Conservation (phyloP, 2,113 vertebrate genomes). For the Saguinus midas region DNA sequence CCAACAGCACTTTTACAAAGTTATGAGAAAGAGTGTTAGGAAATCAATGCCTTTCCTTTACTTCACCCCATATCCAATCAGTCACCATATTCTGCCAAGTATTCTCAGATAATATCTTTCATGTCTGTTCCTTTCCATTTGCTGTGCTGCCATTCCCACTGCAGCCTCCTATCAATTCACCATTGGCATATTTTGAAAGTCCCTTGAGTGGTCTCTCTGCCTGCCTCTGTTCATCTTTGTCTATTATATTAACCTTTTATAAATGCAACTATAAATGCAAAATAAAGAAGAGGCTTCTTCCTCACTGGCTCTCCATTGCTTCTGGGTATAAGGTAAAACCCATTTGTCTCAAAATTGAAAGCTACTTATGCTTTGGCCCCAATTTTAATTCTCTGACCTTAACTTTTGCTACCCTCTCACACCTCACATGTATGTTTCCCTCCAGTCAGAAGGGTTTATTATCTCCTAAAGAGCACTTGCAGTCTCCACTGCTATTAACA, state of each 20-base stretch:
- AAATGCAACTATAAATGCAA: background rate
- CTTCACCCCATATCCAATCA: background rate
- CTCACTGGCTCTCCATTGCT: background rate
- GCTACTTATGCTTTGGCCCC: background rate
- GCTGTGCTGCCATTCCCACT: background rate
- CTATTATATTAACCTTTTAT: background rate
- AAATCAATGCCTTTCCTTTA: conserved; percentile 22
- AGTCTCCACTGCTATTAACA: background rate
- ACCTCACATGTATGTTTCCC: background rate
- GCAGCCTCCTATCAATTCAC: background rate
- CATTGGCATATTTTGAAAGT: background rate
- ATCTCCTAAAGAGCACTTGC: background rate
- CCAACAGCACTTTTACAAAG: background rate
- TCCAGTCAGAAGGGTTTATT: background rate
- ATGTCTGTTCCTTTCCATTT: conserved; percentile 51
- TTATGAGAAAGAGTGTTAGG: background rate
- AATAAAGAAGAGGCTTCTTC: background rate
- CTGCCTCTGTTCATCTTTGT: background rate
- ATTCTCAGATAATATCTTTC: background rate
- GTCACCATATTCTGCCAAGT: background rate
- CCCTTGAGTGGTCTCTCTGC: background rate
- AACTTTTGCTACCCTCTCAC: background rate
- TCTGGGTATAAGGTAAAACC: background rate
- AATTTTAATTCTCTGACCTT: background rate
- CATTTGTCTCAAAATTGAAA: background rate